Evolutionary conservation across 2,113 vertebrate species (phyloP), one percentile per base, ranked within the genome.

Genomic region (Seriola quinqueradiata): DNA sequence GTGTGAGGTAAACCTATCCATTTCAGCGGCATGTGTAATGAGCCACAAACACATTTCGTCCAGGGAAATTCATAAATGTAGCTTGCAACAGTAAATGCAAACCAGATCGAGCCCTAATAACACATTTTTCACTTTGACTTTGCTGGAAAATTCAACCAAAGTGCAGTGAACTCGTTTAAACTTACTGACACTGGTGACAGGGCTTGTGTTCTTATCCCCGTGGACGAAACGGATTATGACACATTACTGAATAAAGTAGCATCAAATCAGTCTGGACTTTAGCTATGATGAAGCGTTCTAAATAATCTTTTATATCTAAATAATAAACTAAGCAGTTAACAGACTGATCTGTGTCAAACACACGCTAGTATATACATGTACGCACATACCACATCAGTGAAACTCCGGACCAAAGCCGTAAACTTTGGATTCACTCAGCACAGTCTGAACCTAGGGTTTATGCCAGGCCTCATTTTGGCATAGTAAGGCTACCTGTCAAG

Each of bases 1-100:
- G 87, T 87, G 90, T 65, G 82, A 77, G 83, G 74, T 64, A 72
- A 89, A 80, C 78, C 64, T 75, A 83, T 91, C 86, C 80, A 82
- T 87, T 87, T 91, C 76, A 90, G 9, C 34, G 75, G 77, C 68
- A 75, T 87, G 81, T 81, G 68, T 88, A 75, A 79, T 81, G 74
- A 87, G 74, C 79, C 77, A 84, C 86, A 89, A 55, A 82, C 70
- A 68, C 70, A 83, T 67, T 86, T 75, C 85, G 70, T 61, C 52
- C 28, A 81, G 54, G 78, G 64, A 87, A 79, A 87, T 75, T 86
- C 36, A 84, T 75, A 84, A 86, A 90, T 81, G 46, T 58, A 87
- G 85, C 72, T 77, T 83, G 55, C 68, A 60, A 71, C 61, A 81
- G 60, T 77, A 86, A 86, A 91, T 81, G 70, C 73, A 78, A 91